Evolutionary conservation across 37 sponge, comb jelly and placozoan genomes (phyloP), one percentile per base, ranked within the genome.

Genomic region (Aplysina aerophoba): DNA sequence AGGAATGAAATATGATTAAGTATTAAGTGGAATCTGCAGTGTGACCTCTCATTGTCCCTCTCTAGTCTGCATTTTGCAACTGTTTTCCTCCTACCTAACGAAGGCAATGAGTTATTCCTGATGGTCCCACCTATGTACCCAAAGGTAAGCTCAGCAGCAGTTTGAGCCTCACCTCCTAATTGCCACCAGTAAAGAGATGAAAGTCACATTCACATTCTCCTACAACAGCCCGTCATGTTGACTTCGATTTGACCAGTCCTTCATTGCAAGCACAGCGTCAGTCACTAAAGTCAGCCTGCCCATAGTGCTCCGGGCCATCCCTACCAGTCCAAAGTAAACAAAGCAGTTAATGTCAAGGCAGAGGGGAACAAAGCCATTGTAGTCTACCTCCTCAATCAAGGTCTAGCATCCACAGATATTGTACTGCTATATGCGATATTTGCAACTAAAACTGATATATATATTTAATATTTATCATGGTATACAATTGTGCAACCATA

Each of bases 321-420:
- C n/a, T n/a, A n/a, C n/a, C n/a, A n/a, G n/a, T n/a, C n/a, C n/a
- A n/a, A n/a, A n/a, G n/a, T n/a, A n/a, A n/a, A n/a, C n/a, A n/a
- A n/a, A n/a, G n/a, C n/a, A n/a, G n/a, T n/a, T n/a, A n/a, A n/a
- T n/a, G n/a, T n/a, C n/a, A n/a, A n/a, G n/a, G n/a, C n/a, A n/a
- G n/a, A n/a, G n/a, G n/a, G n/a, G n/a, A 13, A 73, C 31, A 37
- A 30, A n/a, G n/a, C n/a, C n/a, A n/a, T 89, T 5, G 24, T 58
- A 38, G 89, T 81, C 58, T n/a, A n/a, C n/a, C n/a, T n/a, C n/a
- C 19, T 80, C 16, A 89, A 89, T 80, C 79, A 89, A 50, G 69
- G 80, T 27, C 25, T 20, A 0, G 63, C 33, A 0, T 79, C 89
- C 4, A 65, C 81, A 37, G 89, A 89, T 84, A 59, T 81, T 89